Evolutionary conservation across 2,113 vertebrate species (phyloP).

Genomic region (Dendropsophus ebraccatus): DNA sequence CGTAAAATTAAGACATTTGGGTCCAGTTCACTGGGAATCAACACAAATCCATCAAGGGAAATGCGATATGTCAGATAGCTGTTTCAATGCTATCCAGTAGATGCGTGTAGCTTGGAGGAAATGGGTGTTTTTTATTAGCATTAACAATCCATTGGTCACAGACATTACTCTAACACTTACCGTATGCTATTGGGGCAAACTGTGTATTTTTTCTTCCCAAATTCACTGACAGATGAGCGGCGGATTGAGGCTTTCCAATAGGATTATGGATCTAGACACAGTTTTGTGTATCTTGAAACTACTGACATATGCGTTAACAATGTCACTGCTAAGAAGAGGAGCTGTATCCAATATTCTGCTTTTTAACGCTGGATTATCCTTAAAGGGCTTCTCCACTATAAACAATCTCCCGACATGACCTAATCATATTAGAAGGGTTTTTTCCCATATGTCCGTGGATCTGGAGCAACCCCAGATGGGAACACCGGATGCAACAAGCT

Average conservation of each 20-base stretch:
- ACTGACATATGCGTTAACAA: neutral
- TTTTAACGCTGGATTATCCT: neutral
- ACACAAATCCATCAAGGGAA: constrained; percentile 33
- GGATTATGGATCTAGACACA: neutral
- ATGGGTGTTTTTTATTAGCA: constrained; percentile 26
- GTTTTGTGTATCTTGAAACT: neutral
- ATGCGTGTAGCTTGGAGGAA: constrained; percentile 6
- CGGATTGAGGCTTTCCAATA: neutral
- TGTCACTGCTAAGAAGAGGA: neutral
- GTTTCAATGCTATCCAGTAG: constrained; percentile 28
- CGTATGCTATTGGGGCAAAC: constrained; percentile 13
- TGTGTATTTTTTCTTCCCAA: constrained; percentile 15
- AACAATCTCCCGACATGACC: too few relatives aligned
- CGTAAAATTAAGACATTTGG: constrained; percentile 41
- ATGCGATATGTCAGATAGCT: constrained; percentile 38
- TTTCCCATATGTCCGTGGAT: too few relatives aligned
- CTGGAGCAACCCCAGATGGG: too few relatives aligned
- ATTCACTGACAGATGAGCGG: neutral
- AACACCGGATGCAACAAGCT: too few relatives aligned
- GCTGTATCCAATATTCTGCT: neutral
- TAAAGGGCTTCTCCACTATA: neutral
- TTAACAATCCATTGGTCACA: constrained; percentile 46
- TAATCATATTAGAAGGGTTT: too few relatives aligned
- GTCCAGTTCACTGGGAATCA: constrained; percentile 4
- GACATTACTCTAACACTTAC: constrained; percentile 35